Conservation (phyloP, 2,888 invertebrate genomes). For the Argynnis bischoffii region DNA sequence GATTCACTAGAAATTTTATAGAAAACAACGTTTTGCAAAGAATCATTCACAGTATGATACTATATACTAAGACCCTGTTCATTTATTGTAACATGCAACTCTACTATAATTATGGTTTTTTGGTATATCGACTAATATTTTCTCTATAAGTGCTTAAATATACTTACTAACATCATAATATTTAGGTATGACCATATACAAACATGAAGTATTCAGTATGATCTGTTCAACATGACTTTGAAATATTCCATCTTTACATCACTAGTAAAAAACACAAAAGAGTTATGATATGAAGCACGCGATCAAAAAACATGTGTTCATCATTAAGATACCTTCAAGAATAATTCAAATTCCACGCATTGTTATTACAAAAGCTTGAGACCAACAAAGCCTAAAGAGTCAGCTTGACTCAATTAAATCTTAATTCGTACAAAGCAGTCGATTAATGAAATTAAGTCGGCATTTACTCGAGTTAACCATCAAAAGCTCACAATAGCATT, state of each 20-base stretch:
- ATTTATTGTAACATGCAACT: too few relatives aligned
- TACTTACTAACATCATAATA: not conserved
- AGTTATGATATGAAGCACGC: constrained; percentile 55
- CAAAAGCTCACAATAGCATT: constrained; percentile 69
- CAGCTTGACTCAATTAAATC: constrained; percentile 79
- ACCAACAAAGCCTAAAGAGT: constrained; percentile 61
- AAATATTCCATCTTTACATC: constrained; percentile 32
- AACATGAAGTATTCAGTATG: not conserved
- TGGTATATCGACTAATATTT: too few relatives aligned
- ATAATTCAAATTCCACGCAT: constrained; percentile 71
- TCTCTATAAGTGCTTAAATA: not conserved
- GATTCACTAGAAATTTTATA: too few relatives aligned
- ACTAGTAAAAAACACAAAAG: constrained; percentile 34
- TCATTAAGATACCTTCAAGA: constrained; percentile 67
- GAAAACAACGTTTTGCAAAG: too few relatives aligned
- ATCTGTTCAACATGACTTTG: constrained; percentile 33
- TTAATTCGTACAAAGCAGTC: constrained; percentile 79
- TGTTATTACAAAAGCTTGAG: constrained; percentile 55
- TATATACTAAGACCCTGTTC: too few relatives aligned
- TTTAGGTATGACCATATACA: not conserved
- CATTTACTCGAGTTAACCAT: constrained; percentile 78
- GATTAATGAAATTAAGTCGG: constrained; percentile 82
- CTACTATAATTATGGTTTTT: too few relatives aligned
- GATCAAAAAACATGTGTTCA: constrained; percentile 65
- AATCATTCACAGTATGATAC: too few relatives aligned